Evolutionary conservation across 1,140 invertebrate species (phyloP).

Genomic region (Lepidurus apus): DNA sequence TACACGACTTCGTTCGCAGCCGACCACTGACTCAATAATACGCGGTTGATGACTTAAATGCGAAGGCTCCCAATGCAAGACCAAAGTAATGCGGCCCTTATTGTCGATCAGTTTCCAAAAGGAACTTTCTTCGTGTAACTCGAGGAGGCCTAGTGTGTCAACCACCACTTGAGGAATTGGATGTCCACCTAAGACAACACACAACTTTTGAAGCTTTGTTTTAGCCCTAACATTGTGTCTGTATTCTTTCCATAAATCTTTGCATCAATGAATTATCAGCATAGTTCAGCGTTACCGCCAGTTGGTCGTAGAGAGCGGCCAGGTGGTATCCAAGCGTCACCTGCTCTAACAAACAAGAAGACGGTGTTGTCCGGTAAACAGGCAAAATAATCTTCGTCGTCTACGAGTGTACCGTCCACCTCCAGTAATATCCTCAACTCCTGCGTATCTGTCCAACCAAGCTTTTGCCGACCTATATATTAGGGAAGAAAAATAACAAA

Average conservation of each 20-base stretch:
- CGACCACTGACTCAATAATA: slow-evolving; percentile 22
- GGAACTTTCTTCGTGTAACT: slow-evolving; percentile 47
- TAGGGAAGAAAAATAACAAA: slow-evolving; percentile 35
- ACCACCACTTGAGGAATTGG: slow-evolving; percentile 92
- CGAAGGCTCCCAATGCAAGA: slow-evolving; percentile 80
- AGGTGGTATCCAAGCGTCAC: slow-evolving; percentile 80
- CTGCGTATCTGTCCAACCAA: slow-evolving; percentile 65
- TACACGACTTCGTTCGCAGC: slow-evolving; percentile 31
- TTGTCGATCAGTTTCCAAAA: slow-evolving; percentile 97
- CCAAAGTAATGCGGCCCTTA: slow-evolving; percentile 86
- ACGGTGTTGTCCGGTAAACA: slow-evolving; percentile 85
- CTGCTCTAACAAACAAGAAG: slow-evolving; percentile 74
- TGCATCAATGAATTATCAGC: not conserved
- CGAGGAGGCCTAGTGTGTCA: slow-evolving; percentile 56
- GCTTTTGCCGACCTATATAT: slow-evolving; percentile 76
- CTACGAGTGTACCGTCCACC: slow-evolving; percentile 89
- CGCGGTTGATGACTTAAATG: slow-evolving; percentile 27
- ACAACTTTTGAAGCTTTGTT: not conserved
- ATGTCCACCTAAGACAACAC: slow-evolving; percentile 58
- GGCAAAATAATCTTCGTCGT: slow-evolving; percentile 88
- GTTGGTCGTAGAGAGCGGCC: not conserved
- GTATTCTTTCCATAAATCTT: slow-evolving; percentile 36
- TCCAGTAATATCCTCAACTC: slow-evolving; percentile 81
- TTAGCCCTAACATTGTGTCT: not conserved
- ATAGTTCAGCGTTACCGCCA: not conserved